Evolutionary conservation across 2,113 vertebrate species (phyloP).

Genomic region (Marcusenius ussheri): DNA sequence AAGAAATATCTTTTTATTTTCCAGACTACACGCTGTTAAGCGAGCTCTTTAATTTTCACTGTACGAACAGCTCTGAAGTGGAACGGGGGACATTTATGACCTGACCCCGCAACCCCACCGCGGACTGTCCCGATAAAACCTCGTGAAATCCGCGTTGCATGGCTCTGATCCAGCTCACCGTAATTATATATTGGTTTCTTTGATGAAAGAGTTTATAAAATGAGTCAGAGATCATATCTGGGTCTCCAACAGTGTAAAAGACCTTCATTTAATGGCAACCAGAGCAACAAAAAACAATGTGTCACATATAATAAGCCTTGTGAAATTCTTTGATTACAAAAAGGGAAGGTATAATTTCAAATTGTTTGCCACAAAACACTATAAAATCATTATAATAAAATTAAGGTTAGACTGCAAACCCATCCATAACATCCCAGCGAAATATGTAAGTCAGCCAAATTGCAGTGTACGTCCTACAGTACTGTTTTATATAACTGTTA

Average conservation of each 20-base stretch:
- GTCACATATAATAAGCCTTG: background rate
- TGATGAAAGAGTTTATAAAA: background rate
- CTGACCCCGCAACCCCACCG: background rate
- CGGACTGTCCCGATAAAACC: constrained; percentile 20
- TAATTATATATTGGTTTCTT: constrained; percentile 35
- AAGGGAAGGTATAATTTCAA: background rate
- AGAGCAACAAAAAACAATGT: constrained; percentile 1
- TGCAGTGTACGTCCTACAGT: background rate
- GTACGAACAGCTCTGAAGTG: constrained; percentile 14
- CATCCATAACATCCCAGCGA: background rate
- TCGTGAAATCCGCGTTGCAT: constrained; percentile 33
- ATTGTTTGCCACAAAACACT: background rate
- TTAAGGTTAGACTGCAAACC: background rate
- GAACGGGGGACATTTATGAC: background rate
- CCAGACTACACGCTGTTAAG: background rate
- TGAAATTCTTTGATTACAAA: constrained; percentile 9
- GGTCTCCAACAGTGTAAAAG: background rate
- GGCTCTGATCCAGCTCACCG: constrained; percentile 27
- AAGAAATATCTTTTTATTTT: background rate
- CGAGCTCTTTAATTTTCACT: background rate
- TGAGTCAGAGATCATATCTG: background rate
- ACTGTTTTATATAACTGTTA: background rate
- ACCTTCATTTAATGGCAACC: background rate
- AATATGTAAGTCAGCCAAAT: background rate
- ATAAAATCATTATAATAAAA: background rate